Conservation (phyloP, 2,113 vertebrate genomes). For the Eudyptes chrysolophus region DNA sequence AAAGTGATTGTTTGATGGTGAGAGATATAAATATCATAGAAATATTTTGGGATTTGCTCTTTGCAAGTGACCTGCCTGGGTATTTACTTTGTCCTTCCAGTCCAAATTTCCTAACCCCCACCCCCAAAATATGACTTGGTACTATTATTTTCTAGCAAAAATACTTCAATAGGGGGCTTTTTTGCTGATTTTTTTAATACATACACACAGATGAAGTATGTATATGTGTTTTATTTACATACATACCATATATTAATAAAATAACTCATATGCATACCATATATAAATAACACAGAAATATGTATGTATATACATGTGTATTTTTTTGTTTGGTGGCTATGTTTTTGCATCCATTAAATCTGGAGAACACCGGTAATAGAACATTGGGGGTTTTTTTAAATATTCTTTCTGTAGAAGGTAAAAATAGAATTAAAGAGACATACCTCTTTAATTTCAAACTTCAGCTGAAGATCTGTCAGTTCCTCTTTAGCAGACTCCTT, state of each 20-base stretch:
- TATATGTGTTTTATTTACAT: neutral
- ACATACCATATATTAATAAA: neutral
- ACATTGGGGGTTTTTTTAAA: neutral
- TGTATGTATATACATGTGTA: accelerated
- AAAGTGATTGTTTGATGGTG: neutral
- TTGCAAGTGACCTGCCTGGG: neutral
- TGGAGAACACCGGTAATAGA: neutral
- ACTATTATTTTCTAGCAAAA: neutral
- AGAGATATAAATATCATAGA: neutral
- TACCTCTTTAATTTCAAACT: slow-evolving; percentile 93
- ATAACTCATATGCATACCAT: neutral
- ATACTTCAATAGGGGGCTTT: neutral
- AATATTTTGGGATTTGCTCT: neutral
- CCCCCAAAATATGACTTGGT: neutral
- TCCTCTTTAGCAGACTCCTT: slow-evolving; percentile 75
- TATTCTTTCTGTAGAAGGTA: neutral
- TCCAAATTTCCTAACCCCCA: neutral
- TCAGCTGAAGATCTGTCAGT: slow-evolving; percentile 85
- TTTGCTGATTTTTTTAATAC: neutral
- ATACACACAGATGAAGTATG: neutral
- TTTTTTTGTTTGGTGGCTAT: neutral
- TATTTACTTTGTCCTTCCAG: neutral
- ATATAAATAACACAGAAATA: neutral
- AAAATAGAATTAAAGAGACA: neutral
- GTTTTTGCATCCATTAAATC: neutral